These are phyloP conservation scores for Unio pictorum DNA, from an alignment of 2,888 invertebrate genomes.

Conservation along the genomic window DNA sequence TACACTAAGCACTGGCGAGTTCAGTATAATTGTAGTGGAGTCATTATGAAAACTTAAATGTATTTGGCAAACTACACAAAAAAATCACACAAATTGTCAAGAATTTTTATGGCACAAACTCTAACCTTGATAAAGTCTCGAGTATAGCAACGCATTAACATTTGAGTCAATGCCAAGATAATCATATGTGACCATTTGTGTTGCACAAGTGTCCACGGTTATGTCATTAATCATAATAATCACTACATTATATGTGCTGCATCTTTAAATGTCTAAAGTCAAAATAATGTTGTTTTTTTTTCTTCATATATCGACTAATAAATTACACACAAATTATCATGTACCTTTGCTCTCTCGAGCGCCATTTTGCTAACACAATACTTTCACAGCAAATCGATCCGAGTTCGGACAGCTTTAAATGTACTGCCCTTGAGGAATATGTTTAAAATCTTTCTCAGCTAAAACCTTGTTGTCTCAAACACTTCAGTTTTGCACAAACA, in stretches of 20 bases:
- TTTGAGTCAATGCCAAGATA: too few species aligned
- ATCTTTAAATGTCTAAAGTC: background rate
- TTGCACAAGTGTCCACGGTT: background rate
- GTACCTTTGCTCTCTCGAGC: conserved; percentile 60
- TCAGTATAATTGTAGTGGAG: too few species aligned
- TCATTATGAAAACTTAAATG: too few species aligned
- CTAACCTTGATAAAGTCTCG: too few species aligned
- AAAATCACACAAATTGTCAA: too few species aligned
- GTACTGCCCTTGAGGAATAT: background rate
- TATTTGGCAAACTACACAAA: too few species aligned
- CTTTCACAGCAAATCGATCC: background rate
- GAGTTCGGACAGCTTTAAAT: too few species aligned
- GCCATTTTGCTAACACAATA: conserved; percentile 40
- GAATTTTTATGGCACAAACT: too few species aligned
- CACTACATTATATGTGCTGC: background rate
- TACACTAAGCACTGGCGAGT: too few species aligned
- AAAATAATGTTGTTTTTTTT: conserved; percentile 5
- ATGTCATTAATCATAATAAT: background rate
- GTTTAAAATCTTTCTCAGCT: conserved; percentile 2
- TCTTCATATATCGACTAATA: conserved; percentile 3
- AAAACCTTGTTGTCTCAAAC: conserved; percentile 2
- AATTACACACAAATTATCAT: conserved; percentile 21
- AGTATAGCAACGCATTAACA: too few species aligned
- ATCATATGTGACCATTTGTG: background rate
- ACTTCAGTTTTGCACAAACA: conserved; percentile 4